Evolutionary conservation across 2,113 vertebrate genomes (phyloP).

Genomic region (Anhinga anhinga): DNA sequence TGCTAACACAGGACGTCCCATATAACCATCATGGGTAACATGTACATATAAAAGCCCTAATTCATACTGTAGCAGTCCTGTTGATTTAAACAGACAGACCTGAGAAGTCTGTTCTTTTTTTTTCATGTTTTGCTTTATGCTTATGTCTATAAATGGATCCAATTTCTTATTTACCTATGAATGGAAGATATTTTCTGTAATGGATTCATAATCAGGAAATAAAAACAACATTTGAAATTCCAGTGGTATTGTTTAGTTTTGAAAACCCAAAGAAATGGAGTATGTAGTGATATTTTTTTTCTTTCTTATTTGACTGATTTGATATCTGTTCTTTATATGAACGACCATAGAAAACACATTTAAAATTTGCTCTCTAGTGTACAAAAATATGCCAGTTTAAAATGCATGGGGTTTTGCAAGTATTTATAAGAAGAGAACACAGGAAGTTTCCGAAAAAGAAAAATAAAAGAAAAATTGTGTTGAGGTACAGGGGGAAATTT

Average conservation of each 20-base stretch:
- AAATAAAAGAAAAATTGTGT: neutral
- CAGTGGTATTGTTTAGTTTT: neutral
- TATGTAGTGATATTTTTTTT: fast-evolving
- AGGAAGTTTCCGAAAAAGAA: neutral
- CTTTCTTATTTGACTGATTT: neutral
- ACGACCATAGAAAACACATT: neutral
- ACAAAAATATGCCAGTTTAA: neutral
- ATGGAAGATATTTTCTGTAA: neutral
- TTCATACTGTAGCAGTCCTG: neutral
- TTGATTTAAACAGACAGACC: neutral
- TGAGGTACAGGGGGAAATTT: neutral
- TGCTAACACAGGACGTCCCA: neutral
- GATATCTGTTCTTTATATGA: neutral
- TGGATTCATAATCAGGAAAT: neutral
- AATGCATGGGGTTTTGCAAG: neutral
- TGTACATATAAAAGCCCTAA: neutral
- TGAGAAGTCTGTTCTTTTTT: neutral
- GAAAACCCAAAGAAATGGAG: neutral
- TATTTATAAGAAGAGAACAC: neutral
- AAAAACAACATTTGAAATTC: neutral
- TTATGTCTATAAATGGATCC: neutral
- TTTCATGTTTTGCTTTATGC: neutral
- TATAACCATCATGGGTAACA: neutral
- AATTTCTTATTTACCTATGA: neutral
- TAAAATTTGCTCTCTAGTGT: neutral